phyloP scores from a whole-genome alignment of 2,113 vertebrate species.

The Onychostoma macrolepis region DNA sequence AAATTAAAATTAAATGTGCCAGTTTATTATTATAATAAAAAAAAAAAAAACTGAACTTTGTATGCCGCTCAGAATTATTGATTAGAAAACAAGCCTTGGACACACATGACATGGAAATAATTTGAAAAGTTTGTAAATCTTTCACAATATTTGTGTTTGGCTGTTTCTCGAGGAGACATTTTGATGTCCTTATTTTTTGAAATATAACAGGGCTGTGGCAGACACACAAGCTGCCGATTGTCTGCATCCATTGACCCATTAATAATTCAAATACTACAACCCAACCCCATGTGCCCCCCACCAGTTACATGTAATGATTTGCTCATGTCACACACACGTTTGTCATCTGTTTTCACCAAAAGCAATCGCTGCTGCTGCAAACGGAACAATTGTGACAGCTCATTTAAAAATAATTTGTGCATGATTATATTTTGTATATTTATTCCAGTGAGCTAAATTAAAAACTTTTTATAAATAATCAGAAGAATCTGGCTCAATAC shows the following conservation, averaged over 20 bases:
- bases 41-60: not conserved
- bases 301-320: not conserved
- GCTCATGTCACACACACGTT: not conserved
- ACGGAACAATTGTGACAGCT: not conserved
- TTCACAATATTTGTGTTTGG: conserved; percentile 41
- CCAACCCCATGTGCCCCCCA: not conserved
- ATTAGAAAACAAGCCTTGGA: conserved; percentile 9
- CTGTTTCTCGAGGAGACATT: conserved; percentile 28
- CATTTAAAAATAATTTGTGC: conserved; percentile 7
- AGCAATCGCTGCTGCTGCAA: not conserved
- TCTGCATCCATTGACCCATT: conserved; percentile 45
- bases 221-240: conserved; percentile 47
- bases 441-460: not conserved
- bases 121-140: conserved; percentile 28
- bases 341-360: not conserved
- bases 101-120: not conserved
- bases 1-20: too few relatives aligned
- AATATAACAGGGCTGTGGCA: conserved; percentile 11
- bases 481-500: not conserved
- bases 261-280: conserved; percentile 40
- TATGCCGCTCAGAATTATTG: not conserved
- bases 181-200: conserved; percentile 35
- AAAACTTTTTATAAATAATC: not conserved
- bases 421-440: not conserved
- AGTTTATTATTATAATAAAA: too few relatives aligned